Evolutionary conservation across 1,140 invertebrate genomes (phyloP).

Genomic region (Nasonia longicornis): DNA sequence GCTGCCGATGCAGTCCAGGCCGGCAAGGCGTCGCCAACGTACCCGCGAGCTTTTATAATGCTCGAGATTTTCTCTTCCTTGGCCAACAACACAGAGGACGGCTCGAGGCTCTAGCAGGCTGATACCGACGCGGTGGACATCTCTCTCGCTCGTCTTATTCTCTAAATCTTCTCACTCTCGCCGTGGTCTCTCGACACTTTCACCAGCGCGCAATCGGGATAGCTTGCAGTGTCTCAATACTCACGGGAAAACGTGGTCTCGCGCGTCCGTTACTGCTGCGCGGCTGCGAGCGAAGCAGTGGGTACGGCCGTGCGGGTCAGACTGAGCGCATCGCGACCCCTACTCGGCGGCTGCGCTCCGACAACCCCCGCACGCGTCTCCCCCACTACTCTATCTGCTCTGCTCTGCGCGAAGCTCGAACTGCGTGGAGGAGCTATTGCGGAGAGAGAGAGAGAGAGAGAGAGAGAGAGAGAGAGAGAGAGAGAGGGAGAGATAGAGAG

Average conservation of each 20-base stretch:
- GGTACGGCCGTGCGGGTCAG: constrained; percentile 53
- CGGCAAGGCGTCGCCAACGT: constrained; percentile 19
- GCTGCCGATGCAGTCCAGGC: constrained; percentile 25
- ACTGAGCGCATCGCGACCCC: constrained; percentile 50
- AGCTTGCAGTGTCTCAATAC: not conserved
- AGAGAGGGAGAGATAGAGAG: not conserved
- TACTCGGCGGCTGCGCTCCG: constrained; percentile 33
- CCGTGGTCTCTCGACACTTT: not conserved
- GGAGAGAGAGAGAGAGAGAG: not conserved
- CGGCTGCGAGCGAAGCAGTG: not conserved
- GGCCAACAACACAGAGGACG: too few species aligned
- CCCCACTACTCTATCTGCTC: not conserved
- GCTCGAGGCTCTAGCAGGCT: too few species aligned
- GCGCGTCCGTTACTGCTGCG: not conserved
- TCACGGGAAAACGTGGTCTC: not conserved
- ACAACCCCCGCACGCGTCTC: constrained; percentile 53
- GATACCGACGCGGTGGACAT: too few species aligned
- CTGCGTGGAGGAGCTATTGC: not conserved
- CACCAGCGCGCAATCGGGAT: not conserved
- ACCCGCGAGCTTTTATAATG: not conserved
- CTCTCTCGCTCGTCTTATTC: too few species aligned
- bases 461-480: not conserved
- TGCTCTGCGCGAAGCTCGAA: not conserved
- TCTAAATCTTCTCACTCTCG: not conserved
- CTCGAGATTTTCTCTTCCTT: not conserved